phyloP scores from a whole-genome alignment of 2,888 invertebrate genomes.

The Heliconius cydno region DNA sequence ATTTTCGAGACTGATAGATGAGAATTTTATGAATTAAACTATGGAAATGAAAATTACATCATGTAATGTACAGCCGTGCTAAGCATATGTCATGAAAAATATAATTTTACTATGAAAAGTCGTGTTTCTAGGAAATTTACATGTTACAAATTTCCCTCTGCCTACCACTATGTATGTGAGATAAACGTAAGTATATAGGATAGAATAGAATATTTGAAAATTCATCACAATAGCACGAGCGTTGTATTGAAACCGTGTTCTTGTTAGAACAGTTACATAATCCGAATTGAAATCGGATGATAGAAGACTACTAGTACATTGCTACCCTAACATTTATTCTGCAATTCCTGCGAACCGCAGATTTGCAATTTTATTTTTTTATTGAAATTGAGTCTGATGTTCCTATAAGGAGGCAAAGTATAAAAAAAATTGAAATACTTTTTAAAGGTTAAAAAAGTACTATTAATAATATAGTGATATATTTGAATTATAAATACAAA shows the following conservation, averaged over 20 bases:
- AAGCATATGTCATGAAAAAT: too few relatives aligned
- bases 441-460: too few relatives aligned
- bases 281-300: slow-evolving; percentile 19
- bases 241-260: slow-evolving; percentile 2
- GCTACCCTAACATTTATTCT: slow-evolving; percentile 2
- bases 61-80: too few relatives aligned
- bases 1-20: too few relatives aligned
- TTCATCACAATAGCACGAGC: slow-evolving; percentile 3
- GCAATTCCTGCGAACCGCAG: slow-evolving; percentile 7
- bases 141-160: not conserved
- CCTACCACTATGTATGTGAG: not conserved
- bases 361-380: slow-evolving; percentile 15
- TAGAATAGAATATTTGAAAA: slow-evolving; percentile 3
- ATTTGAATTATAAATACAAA: too few relatives aligned
- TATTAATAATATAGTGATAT: too few relatives aligned
- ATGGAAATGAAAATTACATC: too few relatives aligned
- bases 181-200: not conserved
- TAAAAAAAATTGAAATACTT: too few relatives aligned
- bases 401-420: too few relatives aligned
- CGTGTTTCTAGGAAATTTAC: not conserved
- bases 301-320: not conserved
- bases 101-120: too few relatives aligned
- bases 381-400: not conserved
- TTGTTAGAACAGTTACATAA: slow-evolving; percentile 19
- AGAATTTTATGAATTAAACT: too few relatives aligned